A percentile compares a stretch with the other conserved stretches of the same genome.
These are phyloP conservation scores for Oncorhynchus clarkii DNA, from an alignment of 2,113 vertebrate genomes.

Conservation along the genomic window DNA sequence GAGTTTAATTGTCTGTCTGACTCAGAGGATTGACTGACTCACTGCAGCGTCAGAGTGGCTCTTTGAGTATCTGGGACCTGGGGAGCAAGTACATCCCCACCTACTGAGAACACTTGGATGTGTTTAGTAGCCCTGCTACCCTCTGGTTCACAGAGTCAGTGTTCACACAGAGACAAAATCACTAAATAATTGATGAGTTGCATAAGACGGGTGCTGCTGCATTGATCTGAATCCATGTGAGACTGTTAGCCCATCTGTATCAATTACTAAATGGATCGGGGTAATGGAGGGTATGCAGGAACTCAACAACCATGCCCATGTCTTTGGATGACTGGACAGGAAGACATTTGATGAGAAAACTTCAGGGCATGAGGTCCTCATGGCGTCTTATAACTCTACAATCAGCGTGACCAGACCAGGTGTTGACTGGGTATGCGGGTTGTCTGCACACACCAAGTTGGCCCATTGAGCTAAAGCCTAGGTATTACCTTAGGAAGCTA, in stretches of 20 bases:
- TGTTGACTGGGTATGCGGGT: too few relatives aligned
- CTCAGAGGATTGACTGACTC: too few relatives aligned
- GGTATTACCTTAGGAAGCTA: too few relatives aligned
- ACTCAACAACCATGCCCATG: not conserved
- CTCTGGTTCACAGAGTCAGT: slow-evolving; percentile 51
- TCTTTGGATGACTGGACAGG: not conserved
- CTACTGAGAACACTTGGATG: not conserved
- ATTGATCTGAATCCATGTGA: slow-evolving; percentile 33
- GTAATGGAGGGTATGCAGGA: slow-evolving; percentile 26
- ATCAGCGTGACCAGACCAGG: not conserved
- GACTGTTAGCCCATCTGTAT: slow-evolving; percentile 50
- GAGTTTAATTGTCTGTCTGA: too few relatives aligned
- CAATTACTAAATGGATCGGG: slow-evolving; percentile 44
- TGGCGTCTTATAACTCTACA: too few relatives aligned
- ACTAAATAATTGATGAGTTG: slow-evolving; percentile 55
- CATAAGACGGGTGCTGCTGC: slow-evolving; percentile 40
- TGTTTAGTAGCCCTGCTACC: slow-evolving; percentile 35
- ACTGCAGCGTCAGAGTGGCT: too few relatives aligned
- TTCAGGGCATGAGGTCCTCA: too few relatives aligned
- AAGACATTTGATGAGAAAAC: too few relatives aligned
- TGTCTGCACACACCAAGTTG: too few relatives aligned
- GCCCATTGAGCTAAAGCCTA: too few relatives aligned
- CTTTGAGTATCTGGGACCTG: not conserved
- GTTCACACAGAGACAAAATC: slow-evolving; percentile 52
- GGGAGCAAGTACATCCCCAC: slow-evolving; percentile 6